Conservation (phyloP, 2,888 invertebrate species). For the Xestia rhomboidea region DNA sequence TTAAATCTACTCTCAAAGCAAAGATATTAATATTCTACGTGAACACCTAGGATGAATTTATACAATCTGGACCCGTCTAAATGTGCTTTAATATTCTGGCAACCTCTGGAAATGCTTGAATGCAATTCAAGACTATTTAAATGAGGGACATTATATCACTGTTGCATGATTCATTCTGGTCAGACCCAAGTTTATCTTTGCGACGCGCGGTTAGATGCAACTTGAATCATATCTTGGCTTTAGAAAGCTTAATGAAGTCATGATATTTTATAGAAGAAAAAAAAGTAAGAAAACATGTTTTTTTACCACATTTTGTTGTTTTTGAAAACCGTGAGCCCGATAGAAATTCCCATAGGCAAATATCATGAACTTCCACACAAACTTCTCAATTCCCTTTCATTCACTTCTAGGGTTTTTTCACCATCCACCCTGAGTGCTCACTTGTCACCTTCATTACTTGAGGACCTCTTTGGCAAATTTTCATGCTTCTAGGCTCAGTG, state of each 20-base stretch:
- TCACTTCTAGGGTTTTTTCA: too few relatives aligned
- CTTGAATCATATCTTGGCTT: background rate
- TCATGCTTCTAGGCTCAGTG: background rate
- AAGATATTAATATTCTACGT: slow-evolving; percentile 50
- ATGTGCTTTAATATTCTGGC: slow-evolving; percentile 46
- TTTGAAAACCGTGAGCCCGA: background rate
- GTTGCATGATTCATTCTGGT: slow-evolving; percentile 13
- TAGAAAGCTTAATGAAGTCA: background rate
- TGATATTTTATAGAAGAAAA: background rate
- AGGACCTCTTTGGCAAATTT: background rate
- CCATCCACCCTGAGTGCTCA: too few relatives aligned
- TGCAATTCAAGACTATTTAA: slow-evolving; percentile 44
- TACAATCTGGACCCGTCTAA: slow-evolving; percentile 38
- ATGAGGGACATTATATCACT: slow-evolving; percentile 24
- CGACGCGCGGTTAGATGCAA: background rate
- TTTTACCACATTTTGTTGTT: background rate
- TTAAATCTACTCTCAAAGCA: slow-evolving; percentile 34
- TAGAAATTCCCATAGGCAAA: background rate
- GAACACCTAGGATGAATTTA: slow-evolving; percentile 38
- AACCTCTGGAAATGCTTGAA: slow-evolving; percentile 31
- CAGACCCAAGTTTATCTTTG: background rate
- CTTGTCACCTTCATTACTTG: background rate
- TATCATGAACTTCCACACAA: background rate
- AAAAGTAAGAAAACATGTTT: background rate
- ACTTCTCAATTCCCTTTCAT: too few relatives aligned